Evolutionary conservation across 2,888 invertebrate species (phyloP), one percentile per base, ranked within the genome.

Genomic region (Deilephila porcellus): DNA sequence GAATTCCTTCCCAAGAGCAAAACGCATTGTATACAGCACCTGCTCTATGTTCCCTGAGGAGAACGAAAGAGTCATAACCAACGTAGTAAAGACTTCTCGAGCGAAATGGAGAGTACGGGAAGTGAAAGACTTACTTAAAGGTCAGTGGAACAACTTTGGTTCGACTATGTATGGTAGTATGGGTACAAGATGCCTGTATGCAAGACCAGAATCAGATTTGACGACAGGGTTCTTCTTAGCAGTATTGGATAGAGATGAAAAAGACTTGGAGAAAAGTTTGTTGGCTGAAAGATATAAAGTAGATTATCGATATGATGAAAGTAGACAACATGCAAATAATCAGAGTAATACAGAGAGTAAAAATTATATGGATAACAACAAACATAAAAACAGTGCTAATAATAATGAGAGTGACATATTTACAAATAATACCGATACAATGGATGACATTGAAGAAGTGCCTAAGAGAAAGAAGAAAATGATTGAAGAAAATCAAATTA

Each of bases 191-290:
- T 99, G 98, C 87, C 86, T 99, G 60, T 97, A 98, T 85, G 96
- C 98, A 0, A 95, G 95, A 79, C 97, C 98, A 0, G 96, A 97
- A 6, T 90, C 94, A 0, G 98, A 99, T 92, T 91, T 96, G 6
- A 98, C 98, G 0, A 98, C 97, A 88, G 99, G 99, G 3, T 99
- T 99, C 91, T 99, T 99, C 91, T 96, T 99, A 56, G 99, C 99
- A 1, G 96, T 99, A 71, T 97, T 99, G 82, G 97, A 98, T 88
- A 95, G 96, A 85, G 89, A 95, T 77, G 86, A 87, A 73, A 94
- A 94, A 76, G 94, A 94, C 74, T 75, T 88, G 62, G 88, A 89
- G 17, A 92, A 87, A 75, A 74, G 76, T 75, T 74, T 76, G 17
- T 80, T 73, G 53, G 75, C 79, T 25, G 76, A 78, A 70, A 45